phyloP scores from a whole-genome alignment of 1,140 invertebrate genomes.

The Acyrthosiphon pisum region DNA sequence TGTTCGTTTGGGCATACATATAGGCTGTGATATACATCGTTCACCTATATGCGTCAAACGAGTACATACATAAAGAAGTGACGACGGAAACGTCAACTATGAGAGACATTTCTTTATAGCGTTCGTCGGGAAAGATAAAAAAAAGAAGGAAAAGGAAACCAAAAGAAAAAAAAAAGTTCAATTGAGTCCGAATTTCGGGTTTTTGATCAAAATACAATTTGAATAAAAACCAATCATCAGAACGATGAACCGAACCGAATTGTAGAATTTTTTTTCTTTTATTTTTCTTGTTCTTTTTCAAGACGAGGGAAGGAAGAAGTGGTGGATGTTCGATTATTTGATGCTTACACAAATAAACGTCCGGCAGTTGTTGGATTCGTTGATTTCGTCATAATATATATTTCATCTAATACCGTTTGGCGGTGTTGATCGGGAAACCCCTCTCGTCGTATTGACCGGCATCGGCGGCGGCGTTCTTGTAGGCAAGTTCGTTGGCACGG shows the following conservation, averaged over 20 bases:
- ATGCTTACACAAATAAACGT: not conserved
- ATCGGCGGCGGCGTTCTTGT: slow-evolving; percentile 54
- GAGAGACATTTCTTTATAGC: slow-evolving; percentile 13
- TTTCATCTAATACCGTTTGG: slow-evolving; percentile 32
- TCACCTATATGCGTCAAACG: not conserved
- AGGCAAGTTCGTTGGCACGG: slow-evolving; percentile 49
- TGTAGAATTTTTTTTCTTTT: slow-evolving; percentile 9
- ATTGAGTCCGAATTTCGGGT: not conserved
- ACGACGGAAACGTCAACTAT: slow-evolving; percentile 28
- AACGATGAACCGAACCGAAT: slow-evolving; percentile 9
- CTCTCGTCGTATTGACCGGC: slow-evolving; percentile 58
- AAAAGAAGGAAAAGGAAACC: too few species aligned
- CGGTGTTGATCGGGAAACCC: slow-evolving; percentile 57
- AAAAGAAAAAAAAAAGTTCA: slow-evolving; percentile 15
- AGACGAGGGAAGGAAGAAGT: not conserved
- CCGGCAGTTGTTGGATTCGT: not conserved
- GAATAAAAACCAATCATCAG: not conserved
- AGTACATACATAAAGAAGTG: not conserved
- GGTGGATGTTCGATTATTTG: not conserved
- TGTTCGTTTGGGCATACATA: not conserved
- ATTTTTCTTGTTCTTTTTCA: not conserved
- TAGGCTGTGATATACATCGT: not conserved
- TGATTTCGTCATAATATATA: not conserved
- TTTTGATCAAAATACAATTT: not conserved
- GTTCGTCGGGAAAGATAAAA: not conserved